Evolutionary conservation across 2,888 invertebrate genomes (phyloP).

Genomic region (Pristionchus exspectatus): DNA sequence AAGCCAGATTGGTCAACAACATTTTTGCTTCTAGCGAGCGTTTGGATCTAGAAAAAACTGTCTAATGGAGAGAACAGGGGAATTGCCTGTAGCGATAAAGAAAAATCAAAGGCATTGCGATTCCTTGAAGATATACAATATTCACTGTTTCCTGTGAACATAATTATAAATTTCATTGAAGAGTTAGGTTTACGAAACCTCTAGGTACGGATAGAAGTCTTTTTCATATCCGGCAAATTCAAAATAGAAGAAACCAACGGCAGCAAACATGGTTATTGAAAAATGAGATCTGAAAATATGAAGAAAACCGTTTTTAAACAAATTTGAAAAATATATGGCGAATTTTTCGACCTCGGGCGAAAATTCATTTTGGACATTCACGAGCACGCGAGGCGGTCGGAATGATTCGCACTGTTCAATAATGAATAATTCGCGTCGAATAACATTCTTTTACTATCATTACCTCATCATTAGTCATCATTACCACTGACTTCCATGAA

Average conservation of each 20-base stretch:
- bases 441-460: too few relatives aligned
- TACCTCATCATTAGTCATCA: too few relatives aligned
- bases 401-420: too few relatives aligned
- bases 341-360: too few relatives aligned
- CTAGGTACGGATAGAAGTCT: background rate
- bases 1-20: background rate
- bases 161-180: background rate
- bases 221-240: background rate
- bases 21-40: background rate
- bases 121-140: conserved; percentile 2
- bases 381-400: too few relatives aligned
- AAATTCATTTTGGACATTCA: too few relatives aligned
- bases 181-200: background rate
- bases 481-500: too few relatives aligned
- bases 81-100: background rate
- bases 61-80: background rate
- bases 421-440: too few relatives aligned
- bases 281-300: background rate
- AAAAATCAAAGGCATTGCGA: background rate
- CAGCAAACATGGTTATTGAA: background rate
- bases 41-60: background rate
- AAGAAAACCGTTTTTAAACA: too few relatives aligned
- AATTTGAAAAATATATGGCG: too few relatives aligned
- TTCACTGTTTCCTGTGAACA: background rate
- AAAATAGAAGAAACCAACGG: background rate